Evolutionary conservation across 1,140 invertebrate species (phyloP), one percentile per base, ranked within the genome.

Genomic region (Pseudachorutes palmiensis): DNA sequence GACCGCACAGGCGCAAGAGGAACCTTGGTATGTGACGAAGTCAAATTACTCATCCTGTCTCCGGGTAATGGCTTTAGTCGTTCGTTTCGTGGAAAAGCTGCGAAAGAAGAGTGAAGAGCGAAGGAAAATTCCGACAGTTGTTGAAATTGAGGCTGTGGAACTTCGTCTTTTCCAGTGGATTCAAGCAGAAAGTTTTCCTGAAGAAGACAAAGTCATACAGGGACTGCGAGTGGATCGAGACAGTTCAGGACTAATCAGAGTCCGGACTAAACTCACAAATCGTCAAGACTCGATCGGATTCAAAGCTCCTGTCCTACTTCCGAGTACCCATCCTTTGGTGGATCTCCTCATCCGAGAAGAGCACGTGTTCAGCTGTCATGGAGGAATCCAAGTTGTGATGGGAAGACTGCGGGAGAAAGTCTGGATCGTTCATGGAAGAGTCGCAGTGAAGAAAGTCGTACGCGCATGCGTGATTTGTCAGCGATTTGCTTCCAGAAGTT

Each of bases 381-480:
- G 33, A 14, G 72, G 70, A 19, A 61, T 33, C 19, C 60, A 68
- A 28, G 49, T 48, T 5, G 3, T 74, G n/a, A 41, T 69, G 30
- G 33, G n/a, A 16, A 57, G 16, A 32, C 45, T 74, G 9, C 30
- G 75, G 31, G 74, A 76, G 62, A 65, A 67, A 60, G 75, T 70
- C 66, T 77, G 76, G 76, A 72, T 77, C 28, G 57, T 74, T 5
- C 67, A 70, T 5, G 67, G 69, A 14, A 45, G 75, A 32, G 58
- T 73, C 66, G 64, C 68, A 19, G 67, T 78, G 1, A 61, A 67
- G 26, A 48, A 48, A 3, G 67, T 76, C 26, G 70, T 78, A 14
- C 19, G 24, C n/a, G 72, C 63, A 26, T 79, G 77, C 62, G 66
- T 73, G 24, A 45, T 67, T 36, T 78, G 76, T 70, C 72, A 70